A percentile compares a stretch with the other conserved stretches of the same genome.
These are phyloP conservation scores for Drosophila sp. DNA, from an alignment of 1,140 invertebrate genomes.

Conservation along the genomic window DNA sequence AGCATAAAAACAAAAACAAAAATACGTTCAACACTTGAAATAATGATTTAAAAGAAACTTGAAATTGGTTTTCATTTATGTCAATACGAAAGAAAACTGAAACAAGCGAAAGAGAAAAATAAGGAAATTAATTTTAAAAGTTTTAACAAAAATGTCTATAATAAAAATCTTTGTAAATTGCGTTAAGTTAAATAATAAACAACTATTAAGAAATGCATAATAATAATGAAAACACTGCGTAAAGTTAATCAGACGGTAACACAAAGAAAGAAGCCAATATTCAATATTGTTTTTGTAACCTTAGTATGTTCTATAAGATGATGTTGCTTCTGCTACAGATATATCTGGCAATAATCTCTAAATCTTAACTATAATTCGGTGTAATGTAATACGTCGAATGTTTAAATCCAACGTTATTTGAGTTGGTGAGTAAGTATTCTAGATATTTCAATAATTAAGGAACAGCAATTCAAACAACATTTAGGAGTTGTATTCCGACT, in stretches of 20 bases:
- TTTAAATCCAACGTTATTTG: too few relatives aligned
- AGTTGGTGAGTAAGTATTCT: too few relatives aligned
- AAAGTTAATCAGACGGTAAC: too few relatives aligned
- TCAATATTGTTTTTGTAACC: too few relatives aligned
- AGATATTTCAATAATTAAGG: too few relatives aligned
- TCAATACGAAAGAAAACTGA: constrained; percentile 20
- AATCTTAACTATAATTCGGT: too few relatives aligned
- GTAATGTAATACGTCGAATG: too few relatives aligned
- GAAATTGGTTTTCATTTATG: constrained; percentile 45
- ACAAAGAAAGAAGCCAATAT: too few relatives aligned
- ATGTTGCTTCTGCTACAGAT: too few relatives aligned
- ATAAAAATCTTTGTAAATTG: constrained; percentile 77
- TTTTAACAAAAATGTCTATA: constrained; percentile 50
- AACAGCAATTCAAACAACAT: background rate
- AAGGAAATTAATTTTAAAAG: constrained; percentile 31
- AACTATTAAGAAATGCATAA: constrained; percentile 44
- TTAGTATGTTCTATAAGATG: too few relatives aligned
- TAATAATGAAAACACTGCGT: background rate
- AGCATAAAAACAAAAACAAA: constrained; percentile 21
- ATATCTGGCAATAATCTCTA: too few relatives aligned
- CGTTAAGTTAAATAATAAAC: constrained; percentile 80
- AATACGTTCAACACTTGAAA: constrained; percentile 31
- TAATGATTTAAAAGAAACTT: constrained; percentile 20
- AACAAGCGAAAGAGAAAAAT: constrained; percentile 15
- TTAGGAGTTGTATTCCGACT: background rate